Percentiles rank a stretch among this genome's conserved stretches.
Conservation (phyloP, 2,888 invertebrate species). For the Thysanoteuthis rhombus region DNA sequence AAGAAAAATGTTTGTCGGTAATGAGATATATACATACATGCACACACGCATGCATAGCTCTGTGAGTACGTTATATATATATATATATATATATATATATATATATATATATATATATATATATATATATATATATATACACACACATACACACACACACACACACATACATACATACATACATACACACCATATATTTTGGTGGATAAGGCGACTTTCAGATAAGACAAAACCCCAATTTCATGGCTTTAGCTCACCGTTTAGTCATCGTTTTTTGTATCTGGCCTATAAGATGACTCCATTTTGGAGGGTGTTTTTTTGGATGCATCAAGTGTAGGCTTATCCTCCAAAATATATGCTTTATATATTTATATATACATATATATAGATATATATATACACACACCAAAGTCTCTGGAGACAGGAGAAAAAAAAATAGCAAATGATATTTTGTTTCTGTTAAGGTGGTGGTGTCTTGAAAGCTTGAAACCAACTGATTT, state of each 20-base stretch:
- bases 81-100: too few relatives aligned
- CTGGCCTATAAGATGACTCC: too few relatives aligned
- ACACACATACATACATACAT: background rate
- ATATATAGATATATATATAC: background rate
- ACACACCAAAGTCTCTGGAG: background rate
- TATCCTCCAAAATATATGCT: too few relatives aligned
- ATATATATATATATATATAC: slow-evolving; percentile 16
- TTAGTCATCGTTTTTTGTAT: too few relatives aligned
- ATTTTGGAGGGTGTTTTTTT: too few relatives aligned
- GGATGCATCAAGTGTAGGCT: too few relatives aligned
- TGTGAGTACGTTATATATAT: too few relatives aligned
- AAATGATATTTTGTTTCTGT: background rate
- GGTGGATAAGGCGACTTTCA: too few relatives aligned
- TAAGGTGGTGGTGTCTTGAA: background rate
- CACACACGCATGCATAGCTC: background rate
- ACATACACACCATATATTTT: too few relatives aligned
- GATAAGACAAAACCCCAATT: too few relatives aligned
- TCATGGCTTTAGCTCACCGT: too few relatives aligned
- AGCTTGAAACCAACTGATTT: background rate
- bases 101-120: too few relatives aligned
- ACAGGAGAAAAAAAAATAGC: background rate
- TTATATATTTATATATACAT: slow-evolving; percentile 20
- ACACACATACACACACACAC: background rate
- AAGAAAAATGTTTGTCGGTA: background rate
- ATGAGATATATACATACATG: slow-evolving; percentile 1